Evolutionary conservation across 2,888 invertebrate species (phyloP), one percentile per base, ranked within the genome.

Genomic region (Noctua janthe): DNA sequence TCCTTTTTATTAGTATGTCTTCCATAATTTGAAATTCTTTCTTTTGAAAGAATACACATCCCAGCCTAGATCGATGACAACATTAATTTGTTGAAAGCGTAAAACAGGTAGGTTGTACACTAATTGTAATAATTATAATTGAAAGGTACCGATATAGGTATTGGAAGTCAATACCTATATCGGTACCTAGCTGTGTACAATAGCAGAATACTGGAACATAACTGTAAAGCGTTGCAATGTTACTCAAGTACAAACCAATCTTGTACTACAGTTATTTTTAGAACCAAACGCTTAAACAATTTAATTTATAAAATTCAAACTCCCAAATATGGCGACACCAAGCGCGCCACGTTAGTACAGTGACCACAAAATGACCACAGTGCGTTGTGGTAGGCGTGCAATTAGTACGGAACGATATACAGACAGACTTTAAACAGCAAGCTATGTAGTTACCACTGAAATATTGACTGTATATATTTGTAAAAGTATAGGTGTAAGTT

Each of bases 391-490:
- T 89, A 86, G 91, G 89, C 82, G 90, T 78, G 62, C 86, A 89
- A 91, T 90, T 89, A 90, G 74, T 80, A 71, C 77, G 20, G 17
- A 82, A 74, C 78, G 76, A 84, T 81, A 84, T 71, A 87, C 77
- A 80, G 78, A 86, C 78, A 43, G 79, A 86, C 83, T 89, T 87
- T 84, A 83, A 84, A 85, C 81, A 81, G 71, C 78, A 77, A 85
- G 70, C 78, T 62, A 80, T 76, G 84, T 84, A 89, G 88, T 90
- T 90, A 88, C 88, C 51, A 74, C 85, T 89, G 87, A 89, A 90
- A 88, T 89, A 89, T 89, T 70, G 85, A 20, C 76, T 43, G 78
- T 73, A 77, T 85, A 78, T 73, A 77, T 86, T 84, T 77, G 75
- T 80, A 73, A 71, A 72, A 71, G 23, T 56, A 0, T 29, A 8